Evolutionary conservation across 2,888 invertebrate species (phyloP).

Genomic region (Eupithecia abbreviata): DNA sequence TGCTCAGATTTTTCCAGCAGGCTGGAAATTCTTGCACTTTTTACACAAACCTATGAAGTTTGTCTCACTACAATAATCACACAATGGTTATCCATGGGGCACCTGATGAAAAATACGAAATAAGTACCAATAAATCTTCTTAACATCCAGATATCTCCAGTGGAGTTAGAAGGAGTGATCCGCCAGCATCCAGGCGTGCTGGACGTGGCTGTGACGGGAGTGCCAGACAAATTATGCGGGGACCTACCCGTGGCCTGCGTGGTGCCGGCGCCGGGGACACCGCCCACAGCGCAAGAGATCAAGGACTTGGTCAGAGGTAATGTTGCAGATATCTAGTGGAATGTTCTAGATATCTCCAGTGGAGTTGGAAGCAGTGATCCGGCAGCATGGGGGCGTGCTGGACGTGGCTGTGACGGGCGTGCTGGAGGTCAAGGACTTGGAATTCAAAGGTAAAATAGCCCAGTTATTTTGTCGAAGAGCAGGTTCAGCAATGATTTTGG

Average conservation of each 20-base stretch:
- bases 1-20: slow-evolving; percentile 1
- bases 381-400: slow-evolving; percentile 44
- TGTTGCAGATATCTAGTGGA: background rate
- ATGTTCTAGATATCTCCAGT: background rate
- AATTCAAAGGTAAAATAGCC: slow-evolving; percentile 50
- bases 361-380: background rate
- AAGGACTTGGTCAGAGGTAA: slow-evolving; percentile 52
- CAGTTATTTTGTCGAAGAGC: background rate
- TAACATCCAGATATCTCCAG: slow-evolving; percentile 56
- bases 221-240: slow-evolving; percentile 56
- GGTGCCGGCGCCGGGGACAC: slow-evolving; percentile 45
- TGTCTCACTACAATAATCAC: no score
- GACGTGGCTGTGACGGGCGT: slow-evolving; percentile 41
- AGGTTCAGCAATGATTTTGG: background rate
- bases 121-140: background rate
- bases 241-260: slow-evolving; percentile 60
- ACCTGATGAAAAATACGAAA: background rate
- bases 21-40: background rate
- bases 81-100: background rate
- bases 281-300: slow-evolving; percentile 55
- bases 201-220: slow-evolving; percentile 58
- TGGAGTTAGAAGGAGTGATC: slow-evolving; percentile 58
- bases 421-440: no score
- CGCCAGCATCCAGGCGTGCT: slow-evolving; percentile 56
- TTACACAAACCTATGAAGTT: background rate